A percentile compares a stretch with the other conserved stretches of the same genome.
These are phyloP conservation scores for Harpagifer antarcticus DNA, from an alignment of 2,797 vertebrate genomes.

Conservation along the genomic window DNA sequence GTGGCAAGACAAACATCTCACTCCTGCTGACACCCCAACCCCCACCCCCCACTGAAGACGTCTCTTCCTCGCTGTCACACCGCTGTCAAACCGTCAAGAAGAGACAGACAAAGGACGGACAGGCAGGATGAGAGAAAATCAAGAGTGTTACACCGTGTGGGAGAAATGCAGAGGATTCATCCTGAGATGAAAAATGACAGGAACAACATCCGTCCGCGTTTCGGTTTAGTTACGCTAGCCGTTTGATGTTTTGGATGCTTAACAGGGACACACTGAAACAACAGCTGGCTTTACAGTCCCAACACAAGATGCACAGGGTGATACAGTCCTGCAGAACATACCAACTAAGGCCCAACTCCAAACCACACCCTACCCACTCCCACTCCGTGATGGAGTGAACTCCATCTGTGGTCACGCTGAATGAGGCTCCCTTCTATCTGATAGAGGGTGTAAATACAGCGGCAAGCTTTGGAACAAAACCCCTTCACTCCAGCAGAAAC, in stretches of 20 bases:
- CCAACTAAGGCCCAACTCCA: background rate
- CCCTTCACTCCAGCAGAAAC: no score
- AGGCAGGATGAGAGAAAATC: conserved; percentile 68
- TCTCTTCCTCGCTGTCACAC: conserved; percentile 71
- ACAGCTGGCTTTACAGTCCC: conserved; percentile 51
- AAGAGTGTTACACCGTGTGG: conserved; percentile 60
- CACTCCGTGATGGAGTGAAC: no score
- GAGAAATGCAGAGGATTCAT: conserved; percentile 66
- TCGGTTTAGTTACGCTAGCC: conserved; percentile 57
- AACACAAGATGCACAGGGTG: conserved; percentile 8
- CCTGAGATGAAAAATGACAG: conserved; percentile 72
- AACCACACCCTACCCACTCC: no score
- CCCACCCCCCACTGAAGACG: conserved; percentile 70
- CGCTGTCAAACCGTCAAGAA: conserved; percentile 80
- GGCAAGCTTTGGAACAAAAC: no score
- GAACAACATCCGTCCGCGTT: conserved; percentile 62
- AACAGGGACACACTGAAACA: conserved; percentile 51
- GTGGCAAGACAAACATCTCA: conserved; percentile 74
- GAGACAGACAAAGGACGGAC: conserved; percentile 73
- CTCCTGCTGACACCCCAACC: conserved; percentile 69
- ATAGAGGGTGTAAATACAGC: no score
- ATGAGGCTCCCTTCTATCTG: no score
- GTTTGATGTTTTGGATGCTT: conserved; percentile 66
- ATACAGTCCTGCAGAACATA: conserved; percentile 8
- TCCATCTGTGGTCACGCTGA: no score